Conservation (phyloP, 2,888 invertebrate species). For the Geophilus truncorum region DNA sequence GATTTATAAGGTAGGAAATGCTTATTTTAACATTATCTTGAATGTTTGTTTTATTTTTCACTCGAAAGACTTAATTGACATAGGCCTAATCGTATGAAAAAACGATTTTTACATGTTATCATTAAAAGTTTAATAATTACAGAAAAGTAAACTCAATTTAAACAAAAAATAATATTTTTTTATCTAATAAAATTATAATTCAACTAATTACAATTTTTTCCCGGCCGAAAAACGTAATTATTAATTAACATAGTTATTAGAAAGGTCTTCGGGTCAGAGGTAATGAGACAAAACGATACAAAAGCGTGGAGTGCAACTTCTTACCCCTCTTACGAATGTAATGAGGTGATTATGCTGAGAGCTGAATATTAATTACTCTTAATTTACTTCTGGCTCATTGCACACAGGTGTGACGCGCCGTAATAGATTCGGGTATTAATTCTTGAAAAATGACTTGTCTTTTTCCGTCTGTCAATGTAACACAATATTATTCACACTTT, state of each 20-base stretch:
- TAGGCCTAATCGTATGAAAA: too few species aligned
- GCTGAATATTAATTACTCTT: slow-evolving; percentile 15
- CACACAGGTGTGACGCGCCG: background rate
- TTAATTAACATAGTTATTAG: slow-evolving; percentile 25
- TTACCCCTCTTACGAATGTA: background rate
- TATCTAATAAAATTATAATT: background rate
- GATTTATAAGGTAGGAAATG: too few species aligned
- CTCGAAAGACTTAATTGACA: too few species aligned
- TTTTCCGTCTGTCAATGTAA: background rate
- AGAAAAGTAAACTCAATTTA: too few species aligned
- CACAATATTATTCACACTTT: background rate
- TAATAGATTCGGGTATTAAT: too few species aligned
- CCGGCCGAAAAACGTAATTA: background rate
- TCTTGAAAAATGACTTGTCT: background rate
- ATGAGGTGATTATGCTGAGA: slow-evolving; percentile 17
- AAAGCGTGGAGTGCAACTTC: background rate
- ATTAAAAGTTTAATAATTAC: too few species aligned
- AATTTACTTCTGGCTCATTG: slow-evolving; percentile 4
- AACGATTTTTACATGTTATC: too few species aligned
- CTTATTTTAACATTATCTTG: too few species aligned
- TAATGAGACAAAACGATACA: slow-evolving; percentile 6
- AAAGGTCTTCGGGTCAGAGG: background rate
- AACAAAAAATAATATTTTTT: too few species aligned
- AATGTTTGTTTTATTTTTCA: too few species aligned
- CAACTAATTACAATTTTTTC: background rate